phyloP scores from a whole-genome alignment of 2,888 invertebrate genomes.

The Diarsia rubi region DNA sequence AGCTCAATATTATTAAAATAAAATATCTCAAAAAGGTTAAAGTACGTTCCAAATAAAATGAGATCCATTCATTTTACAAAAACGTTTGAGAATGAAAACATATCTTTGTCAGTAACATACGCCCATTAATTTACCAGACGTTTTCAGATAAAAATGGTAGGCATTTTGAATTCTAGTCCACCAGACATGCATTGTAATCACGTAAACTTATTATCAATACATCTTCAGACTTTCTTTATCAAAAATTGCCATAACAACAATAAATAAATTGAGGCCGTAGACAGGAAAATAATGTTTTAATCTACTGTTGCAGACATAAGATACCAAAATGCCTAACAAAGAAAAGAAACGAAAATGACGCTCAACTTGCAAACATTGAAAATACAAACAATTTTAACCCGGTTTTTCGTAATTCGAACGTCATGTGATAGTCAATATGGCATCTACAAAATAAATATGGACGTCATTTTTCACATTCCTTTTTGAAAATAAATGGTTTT shows the following conservation, averaged over 20 bases:
- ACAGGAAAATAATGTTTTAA: constrained; percentile 47
- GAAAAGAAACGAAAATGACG: constrained; percentile 23
- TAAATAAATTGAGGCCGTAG: constrained; percentile 42
- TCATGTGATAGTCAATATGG: constrained; percentile 47
- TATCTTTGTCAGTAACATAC: constrained; percentile 1
- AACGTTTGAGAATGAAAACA: not conserved
- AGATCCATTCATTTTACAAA: not conserved
- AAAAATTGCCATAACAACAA: constrained; percentile 44
- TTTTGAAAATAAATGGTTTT: constrained; percentile 36
- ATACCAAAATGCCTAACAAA: constrained; percentile 14
- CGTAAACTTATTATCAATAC: constrained; percentile 26
- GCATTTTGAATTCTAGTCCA: constrained; percentile 36
- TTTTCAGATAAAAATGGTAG: constrained; percentile 27
- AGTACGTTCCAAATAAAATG: not conserved
- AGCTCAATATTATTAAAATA: not conserved
- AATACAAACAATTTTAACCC: constrained; percentile 59
- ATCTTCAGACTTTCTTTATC: constrained; percentile 38
- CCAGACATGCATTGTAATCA: constrained; percentile 35
- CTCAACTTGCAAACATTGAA: constrained; percentile 38
- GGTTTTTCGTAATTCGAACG: constrained; percentile 48
- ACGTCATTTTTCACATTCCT: not conserved
- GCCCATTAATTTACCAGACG: not conserved
- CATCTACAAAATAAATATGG: constrained; percentile 41
- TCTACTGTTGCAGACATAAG: constrained; percentile 37
- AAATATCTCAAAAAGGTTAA: not conserved